phyloP scores from a whole-genome alignment of 1,140 invertebrate species.

The Pachypsylla venusta region DNA sequence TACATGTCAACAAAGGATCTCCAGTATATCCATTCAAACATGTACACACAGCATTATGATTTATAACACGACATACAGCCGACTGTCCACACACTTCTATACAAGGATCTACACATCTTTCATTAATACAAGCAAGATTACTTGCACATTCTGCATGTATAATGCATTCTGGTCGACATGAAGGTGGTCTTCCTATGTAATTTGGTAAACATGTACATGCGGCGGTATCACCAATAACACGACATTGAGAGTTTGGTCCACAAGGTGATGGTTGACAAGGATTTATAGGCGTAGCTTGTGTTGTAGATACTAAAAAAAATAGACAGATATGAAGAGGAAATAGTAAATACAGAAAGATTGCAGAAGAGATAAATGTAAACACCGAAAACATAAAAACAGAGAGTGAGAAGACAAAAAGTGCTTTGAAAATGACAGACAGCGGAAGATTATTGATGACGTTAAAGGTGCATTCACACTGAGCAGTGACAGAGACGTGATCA shows the following conservation, averaged over 20 bases:
- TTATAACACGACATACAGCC: constrained; percentile 38
- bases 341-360: neutral
- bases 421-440: too few relatives aligned
- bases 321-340: constrained; percentile 19
- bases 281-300: constrained; percentile 24
- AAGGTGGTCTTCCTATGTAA: constrained; percentile 39
- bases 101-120: constrained; percentile 38
- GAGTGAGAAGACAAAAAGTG: too few relatives aligned
- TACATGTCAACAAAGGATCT: constrained; percentile 32
- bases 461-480: too few relatives aligned
- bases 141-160: constrained; percentile 37
- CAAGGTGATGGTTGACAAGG: constrained; percentile 39
- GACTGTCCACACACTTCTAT: constrained; percentile 38
- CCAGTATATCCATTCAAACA: constrained; percentile 40
- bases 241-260: constrained; percentile 36
- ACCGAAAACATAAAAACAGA: too few relatives aligned
- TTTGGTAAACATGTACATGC: constrained; percentile 37
- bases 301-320: constrained; percentile 23
- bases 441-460: too few relatives aligned
- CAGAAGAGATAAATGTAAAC: too few relatives aligned
- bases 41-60: constrained; percentile 41
- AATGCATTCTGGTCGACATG: constrained; percentile 38
- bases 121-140: constrained; percentile 35
- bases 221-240: constrained; percentile 32
- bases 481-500: too few relatives aligned